phyloP scores from a whole-genome alignment of 2,797 vertebrate species.

The Fistularia tabacaria region DNA sequence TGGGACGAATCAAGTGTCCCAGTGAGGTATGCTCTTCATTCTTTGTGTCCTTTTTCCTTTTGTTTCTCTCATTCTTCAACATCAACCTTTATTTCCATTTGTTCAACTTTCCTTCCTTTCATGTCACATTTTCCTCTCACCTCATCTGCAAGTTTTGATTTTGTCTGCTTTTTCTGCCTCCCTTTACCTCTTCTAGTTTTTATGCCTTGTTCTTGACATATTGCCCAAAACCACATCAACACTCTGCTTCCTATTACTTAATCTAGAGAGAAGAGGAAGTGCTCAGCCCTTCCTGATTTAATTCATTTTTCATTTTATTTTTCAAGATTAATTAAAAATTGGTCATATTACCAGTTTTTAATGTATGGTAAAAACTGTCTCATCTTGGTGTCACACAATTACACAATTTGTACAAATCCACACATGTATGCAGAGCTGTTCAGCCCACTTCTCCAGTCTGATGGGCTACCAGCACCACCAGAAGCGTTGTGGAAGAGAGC shows the following conservation, averaged over 20 bases:
- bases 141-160: slow-evolving; percentile 38
- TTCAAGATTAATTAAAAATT: too few species aligned
- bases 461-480: slow-evolving; percentile 98
- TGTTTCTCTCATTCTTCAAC: slow-evolving; percentile 24
- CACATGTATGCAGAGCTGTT: slow-evolving; percentile 77
- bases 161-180: slow-evolving; percentile 36
- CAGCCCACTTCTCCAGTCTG: slow-evolving; percentile 91
- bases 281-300: background rate
- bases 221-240: slow-evolving; percentile 62
- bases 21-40: slow-evolving; percentile 81
- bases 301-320: too few species aligned
- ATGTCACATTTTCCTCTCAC: slow-evolving; percentile 32
- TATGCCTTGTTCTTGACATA: slow-evolving; percentile 52
- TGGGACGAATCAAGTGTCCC: slow-evolving; percentile 94
- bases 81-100: slow-evolving; percentile 16
- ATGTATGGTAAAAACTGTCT: background rate
- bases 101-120: slow-evolving; percentile 34
- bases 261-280: slow-evolving; percentile 37
- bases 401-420: background rate
- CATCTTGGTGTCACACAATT: background rate
- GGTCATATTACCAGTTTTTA: too few species aligned
- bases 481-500: slow-evolving; percentile 88
- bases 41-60: slow-evolving; percentile 16
- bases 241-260: slow-evolving; percentile 62
- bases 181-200: slow-evolving; percentile 30